Conservation (phyloP, 2,888 invertebrate species). For the Pimpla rufipes region DNA sequence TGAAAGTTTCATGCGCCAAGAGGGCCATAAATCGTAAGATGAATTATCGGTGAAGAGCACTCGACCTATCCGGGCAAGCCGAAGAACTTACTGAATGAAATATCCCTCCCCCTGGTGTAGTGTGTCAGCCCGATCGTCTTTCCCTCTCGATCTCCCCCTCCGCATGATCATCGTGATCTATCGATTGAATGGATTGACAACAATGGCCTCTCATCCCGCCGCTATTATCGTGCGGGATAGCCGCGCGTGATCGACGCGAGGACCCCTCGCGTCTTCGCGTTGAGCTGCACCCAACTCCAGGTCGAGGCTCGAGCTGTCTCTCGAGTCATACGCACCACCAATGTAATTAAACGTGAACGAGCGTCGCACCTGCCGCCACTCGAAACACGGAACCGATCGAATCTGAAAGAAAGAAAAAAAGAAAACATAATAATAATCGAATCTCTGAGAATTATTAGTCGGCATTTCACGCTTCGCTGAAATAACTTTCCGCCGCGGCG, state of each 20-base stretch:
- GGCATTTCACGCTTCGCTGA: constrained; percentile 36
- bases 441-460: constrained; percentile 25
- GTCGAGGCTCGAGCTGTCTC: constrained; percentile 60
- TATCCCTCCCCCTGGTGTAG: not conserved
- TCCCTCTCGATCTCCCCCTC: constrained; percentile 12
- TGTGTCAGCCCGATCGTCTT: not conserved
- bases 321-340: constrained; percentile 64
- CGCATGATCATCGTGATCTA: constrained; percentile 25
- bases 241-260: constrained; percentile 76
- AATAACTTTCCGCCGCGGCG: constrained; percentile 24
- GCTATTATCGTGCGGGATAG: constrained; percentile 75
- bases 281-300: constrained; percentile 23
- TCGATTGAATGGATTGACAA: constrained; percentile 64
- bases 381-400: not conserved
- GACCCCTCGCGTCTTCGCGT: constrained; percentile 68
- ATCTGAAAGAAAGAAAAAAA: not conserved
- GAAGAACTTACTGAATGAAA: constrained; percentile 17
- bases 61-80: constrained; percentile 10
- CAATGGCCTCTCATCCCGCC: constrained; percentile 76
- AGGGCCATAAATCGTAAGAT: not conserved
- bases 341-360: constrained; percentile 38
- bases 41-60: constrained; percentile 2
- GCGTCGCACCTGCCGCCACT: constrained; percentile 75
- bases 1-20: not conserved
- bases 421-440: not conserved